phyloP scores from a whole-genome alignment of 92 coral and sea anemone genomes.

The Epizoanthus rinbou region DNA sequence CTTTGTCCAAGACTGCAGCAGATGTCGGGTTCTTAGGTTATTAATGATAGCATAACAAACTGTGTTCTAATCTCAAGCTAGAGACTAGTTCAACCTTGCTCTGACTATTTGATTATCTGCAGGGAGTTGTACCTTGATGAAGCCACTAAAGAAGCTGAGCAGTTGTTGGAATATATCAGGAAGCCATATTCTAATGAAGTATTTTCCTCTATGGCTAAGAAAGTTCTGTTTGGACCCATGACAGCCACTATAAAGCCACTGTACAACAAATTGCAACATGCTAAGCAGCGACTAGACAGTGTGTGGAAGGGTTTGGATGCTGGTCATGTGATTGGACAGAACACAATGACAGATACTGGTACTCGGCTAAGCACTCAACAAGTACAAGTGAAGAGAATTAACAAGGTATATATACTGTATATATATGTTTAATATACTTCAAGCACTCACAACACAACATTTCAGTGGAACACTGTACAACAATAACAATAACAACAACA shows the following conservation, averaged over 20 bases:
- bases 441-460: too few species aligned
- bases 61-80: too few species aligned
- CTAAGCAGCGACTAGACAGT: conserved; percentile 68
- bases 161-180: conserved; percentile 62
- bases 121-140: conserved; percentile 73
- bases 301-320: conserved; percentile 69
- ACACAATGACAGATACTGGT: neutral
- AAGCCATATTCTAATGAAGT: conserved; percentile 66
- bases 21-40: too few species aligned
- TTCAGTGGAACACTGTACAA: too few species aligned
- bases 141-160: conserved; percentile 79
- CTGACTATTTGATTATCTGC: neutral
- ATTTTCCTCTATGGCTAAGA: conserved; percentile 77
- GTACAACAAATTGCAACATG: conserved; percentile 69
- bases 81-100: too few species aligned
- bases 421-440: too few species aligned
- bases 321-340: neutral
- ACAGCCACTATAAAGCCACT: conserved; percentile 69
- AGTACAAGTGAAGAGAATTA: conserved; percentile 8
- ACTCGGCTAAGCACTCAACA: neutral
- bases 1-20: too few species aligned
- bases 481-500: too few species aligned
- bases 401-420: neutral
- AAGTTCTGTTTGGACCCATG: conserved; percentile 69
- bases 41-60: too few species aligned